A percentile compares a stretch with the other conserved stretches of the same genome.
phyloP scores from a whole-genome alignment of 2,113 vertebrate genomes.

The Brevimyrus niger region DNA sequence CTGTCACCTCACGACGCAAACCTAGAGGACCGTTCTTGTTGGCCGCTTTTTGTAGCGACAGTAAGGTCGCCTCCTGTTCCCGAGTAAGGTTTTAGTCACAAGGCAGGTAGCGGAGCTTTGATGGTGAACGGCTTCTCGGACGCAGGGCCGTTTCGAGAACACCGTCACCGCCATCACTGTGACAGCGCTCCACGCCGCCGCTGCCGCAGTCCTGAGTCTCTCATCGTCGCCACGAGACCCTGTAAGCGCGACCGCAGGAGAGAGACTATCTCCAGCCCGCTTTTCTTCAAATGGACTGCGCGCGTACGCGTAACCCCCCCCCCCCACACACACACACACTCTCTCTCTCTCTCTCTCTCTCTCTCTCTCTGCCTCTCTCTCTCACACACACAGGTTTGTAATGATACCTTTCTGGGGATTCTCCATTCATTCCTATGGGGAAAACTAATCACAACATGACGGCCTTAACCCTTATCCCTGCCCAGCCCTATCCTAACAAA shows the following conservation, averaged over 20 bases:
- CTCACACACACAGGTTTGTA: background rate
- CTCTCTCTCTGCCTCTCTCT: background rate
- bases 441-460: too few species aligned
- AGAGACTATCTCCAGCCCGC: background rate
- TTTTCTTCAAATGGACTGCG: background rate
- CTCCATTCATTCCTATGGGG: too few species aligned
- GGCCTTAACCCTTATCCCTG: too few species aligned
- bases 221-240: background rate
- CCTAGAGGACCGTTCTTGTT: conserved; percentile 20
- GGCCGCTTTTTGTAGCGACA: background rate
- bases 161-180: conserved; percentile 1
- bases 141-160: background rate
- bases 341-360: background rate
- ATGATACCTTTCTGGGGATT: too few species aligned
- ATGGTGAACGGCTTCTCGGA: background rate
- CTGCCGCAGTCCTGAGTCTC: conserved; percentile 12
- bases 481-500: too few species aligned
- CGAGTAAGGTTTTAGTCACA: background rate
- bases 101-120: background rate
- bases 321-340: too few species aligned
- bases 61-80: background rate
- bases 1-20: conserved; percentile 36
- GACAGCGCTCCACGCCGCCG: background rate
- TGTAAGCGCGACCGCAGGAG: background rate
- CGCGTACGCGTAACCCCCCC: background rate